Evolutionary conservation across 2,113 vertebrate species (phyloP).

Genomic region (Scomber colias): DNA sequence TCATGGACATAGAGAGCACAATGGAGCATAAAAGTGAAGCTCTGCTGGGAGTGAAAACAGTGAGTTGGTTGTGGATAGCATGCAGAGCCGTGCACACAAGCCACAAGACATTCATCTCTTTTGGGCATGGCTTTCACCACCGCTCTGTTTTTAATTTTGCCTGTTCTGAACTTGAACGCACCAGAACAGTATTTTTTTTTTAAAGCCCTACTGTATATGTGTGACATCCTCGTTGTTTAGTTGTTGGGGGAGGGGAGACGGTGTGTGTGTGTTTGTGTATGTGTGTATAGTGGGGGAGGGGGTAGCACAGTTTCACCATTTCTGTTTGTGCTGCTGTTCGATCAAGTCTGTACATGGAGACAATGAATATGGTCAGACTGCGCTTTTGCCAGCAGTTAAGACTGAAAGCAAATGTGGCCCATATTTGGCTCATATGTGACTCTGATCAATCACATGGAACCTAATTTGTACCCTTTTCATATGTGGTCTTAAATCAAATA

Average conservation of each 20-base stretch:
- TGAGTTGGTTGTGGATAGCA: constrained; percentile 1
- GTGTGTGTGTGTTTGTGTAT: constrained; percentile 12
- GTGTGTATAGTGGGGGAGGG: constrained; percentile 33
- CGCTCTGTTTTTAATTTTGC: neutral
- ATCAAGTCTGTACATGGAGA: constrained; percentile 25
- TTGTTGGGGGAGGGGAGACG: constrained; percentile 56
- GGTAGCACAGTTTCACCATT: constrained; percentile 29
- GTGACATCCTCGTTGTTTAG: constrained; percentile 40
- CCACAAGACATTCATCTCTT: neutral
- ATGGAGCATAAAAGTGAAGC: constrained; percentile 14
- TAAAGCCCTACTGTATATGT: constrained; percentile 16
- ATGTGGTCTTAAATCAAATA: no score
- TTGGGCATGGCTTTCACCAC: neutral
- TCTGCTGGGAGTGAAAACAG: constrained; percentile 14
- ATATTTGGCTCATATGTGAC: no score
- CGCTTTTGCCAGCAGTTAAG: no score
- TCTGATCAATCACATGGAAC: no score
- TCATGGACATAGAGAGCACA: constrained; percentile 20
- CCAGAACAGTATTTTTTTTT: constrained; percentile 2
- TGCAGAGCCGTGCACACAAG: neutral
- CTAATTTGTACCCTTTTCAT: no score
- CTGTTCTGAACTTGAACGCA: neutral
- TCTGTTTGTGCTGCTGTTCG: constrained; percentile 34
- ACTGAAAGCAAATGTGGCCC: no score
- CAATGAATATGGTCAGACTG: neutral